These are phyloP conservation scores for Asbolus verrucosus DNA, from an alignment of 1,140 invertebrate species.

Conservation along the genomic window DNA sequence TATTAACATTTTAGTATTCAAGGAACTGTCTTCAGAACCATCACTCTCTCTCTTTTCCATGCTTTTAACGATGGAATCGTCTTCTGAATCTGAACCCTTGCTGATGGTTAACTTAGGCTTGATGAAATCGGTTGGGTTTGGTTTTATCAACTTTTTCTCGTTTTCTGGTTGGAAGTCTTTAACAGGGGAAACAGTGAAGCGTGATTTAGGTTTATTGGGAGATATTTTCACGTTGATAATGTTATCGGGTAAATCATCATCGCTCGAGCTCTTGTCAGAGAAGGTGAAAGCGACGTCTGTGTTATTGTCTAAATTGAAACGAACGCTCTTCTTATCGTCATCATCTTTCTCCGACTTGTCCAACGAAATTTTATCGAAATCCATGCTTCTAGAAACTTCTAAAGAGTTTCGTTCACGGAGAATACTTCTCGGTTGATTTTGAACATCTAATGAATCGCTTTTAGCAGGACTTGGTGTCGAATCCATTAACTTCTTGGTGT, in stretches of 20 bases:
- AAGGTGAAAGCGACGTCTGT: slow-evolving; percentile 59
- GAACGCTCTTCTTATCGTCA: slow-evolving; percentile 79
- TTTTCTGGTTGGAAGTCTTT: slow-evolving; percentile 47
- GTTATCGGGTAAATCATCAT: slow-evolving; percentile 56
- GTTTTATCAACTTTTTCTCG: slow-evolving; percentile 66
- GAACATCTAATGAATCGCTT: slow-evolving; percentile 58
- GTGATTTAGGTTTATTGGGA: slow-evolving; percentile 50
- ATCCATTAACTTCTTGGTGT: slow-evolving; percentile 65
- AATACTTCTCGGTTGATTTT: slow-evolving; percentile 72
- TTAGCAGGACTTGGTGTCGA: slow-evolving; percentile 43
- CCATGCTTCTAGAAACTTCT: slow-evolving; percentile 59
- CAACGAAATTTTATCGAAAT: slow-evolving; percentile 61
- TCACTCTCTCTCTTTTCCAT: slow-evolving; percentile 63
- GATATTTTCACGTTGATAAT: slow-evolving; percentile 53
- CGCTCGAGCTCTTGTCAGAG: slow-evolving; percentile 61
- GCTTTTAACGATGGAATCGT: slow-evolving; percentile 67
- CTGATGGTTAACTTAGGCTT: slow-evolving; percentile 69
- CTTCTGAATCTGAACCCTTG: slow-evolving; percentile 68
- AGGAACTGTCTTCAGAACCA: slow-evolving; percentile 47
- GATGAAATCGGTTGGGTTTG: slow-evolving; percentile 69
- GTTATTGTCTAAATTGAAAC: slow-evolving; percentile 71
- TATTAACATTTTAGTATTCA: slow-evolving; percentile 58
- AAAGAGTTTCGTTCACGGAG: slow-evolving; percentile 71
- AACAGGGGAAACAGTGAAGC: slow-evolving; percentile 53
- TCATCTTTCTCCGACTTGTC: slow-evolving; percentile 65